Evolutionary conservation across 2,888 invertebrate genomes (phyloP).

Genomic region (Catocala fraxini): DNA sequence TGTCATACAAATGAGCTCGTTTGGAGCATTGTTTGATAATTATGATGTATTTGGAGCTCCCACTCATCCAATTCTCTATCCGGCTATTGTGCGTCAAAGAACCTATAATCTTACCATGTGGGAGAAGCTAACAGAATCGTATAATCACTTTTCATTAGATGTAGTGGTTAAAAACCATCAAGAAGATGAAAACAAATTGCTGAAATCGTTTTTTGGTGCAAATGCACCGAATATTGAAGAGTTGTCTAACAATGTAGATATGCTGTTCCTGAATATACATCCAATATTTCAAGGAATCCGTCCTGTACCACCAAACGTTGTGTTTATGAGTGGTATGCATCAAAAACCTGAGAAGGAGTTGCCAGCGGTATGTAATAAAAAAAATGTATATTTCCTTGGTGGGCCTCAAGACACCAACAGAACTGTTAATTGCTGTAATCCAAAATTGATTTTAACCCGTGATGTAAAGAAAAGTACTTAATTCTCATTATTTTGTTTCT

Average conservation of each 20-base stretch:
- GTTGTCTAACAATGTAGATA: constrained; percentile 49
- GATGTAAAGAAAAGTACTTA: too few species aligned
- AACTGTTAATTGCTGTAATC: too few species aligned
- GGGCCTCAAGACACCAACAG: too few species aligned
- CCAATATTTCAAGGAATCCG: constrained; percentile 61
- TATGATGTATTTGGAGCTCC: constrained; percentile 51
- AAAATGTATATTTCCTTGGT: too few species aligned
- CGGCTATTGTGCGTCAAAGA: constrained; percentile 36
- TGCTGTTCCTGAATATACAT: constrained; percentile 61
- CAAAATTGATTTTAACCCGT: too few species aligned
- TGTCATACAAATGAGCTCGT: constrained; percentile 64
- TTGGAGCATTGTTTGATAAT: constrained; percentile 43
- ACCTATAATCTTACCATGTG: constrained; percentile 49
- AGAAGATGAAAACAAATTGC: constrained; percentile 36
- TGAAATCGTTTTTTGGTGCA: constrained; percentile 49
- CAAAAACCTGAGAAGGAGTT: constrained; percentile 49
- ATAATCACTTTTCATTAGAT: constrained; percentile 23
- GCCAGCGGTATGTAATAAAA: constrained; percentile 44
- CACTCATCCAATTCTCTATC: constrained; percentile 57
- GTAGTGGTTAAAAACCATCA: constrained; percentile 19
- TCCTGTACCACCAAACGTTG: constrained; percentile 56
- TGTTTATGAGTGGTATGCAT: constrained; percentile 63
- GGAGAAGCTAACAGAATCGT: constrained; percentile 54
- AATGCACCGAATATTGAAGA: constrained; percentile 30
- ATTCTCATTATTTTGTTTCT: too few species aligned